phyloP scores from a whole-genome alignment of 2,888 invertebrate genomes.

The Ditula angustiorana region DNA sequence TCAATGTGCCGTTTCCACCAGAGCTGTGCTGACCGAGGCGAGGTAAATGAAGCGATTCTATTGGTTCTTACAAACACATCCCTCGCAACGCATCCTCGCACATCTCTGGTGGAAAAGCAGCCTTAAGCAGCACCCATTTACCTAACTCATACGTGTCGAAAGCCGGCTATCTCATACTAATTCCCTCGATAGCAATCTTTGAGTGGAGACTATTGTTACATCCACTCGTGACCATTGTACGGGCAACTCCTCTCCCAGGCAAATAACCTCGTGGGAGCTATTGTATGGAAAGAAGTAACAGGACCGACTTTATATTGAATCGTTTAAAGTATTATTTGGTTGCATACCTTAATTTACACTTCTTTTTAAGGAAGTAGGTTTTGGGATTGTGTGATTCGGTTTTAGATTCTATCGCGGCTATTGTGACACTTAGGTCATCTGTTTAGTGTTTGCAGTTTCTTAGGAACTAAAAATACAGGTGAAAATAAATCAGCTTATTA shows the following conservation, averaged over 20 bases:
- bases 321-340: constrained; percentile 15
- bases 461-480: too few species aligned
- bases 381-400: constrained; percentile 30
- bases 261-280: constrained; percentile 38
- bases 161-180: constrained; percentile 27
- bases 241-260: constrained; percentile 35
- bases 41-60: too few species aligned
- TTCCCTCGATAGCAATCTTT: constrained; percentile 31
- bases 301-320: constrained; percentile 34
- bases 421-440: constrained; percentile 14
- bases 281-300: constrained; percentile 38
- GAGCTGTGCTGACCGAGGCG: too few species aligned
- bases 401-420: constrained; percentile 25
- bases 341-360: constrained; percentile 30
- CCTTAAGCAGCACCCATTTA: constrained; percentile 18
- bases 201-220: constrained; percentile 38
- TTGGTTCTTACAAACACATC: too few species aligned
- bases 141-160: constrained; percentile 24
- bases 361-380: constrained; percentile 34
- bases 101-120: too few species aligned
- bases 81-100: too few species aligned
- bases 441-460: too few species aligned
- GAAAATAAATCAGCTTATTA: too few species aligned
- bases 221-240: constrained; percentile 34
- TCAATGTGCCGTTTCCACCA: too few species aligned